phyloP scores from a whole-genome alignment of 2,113 vertebrate species.

The Sorex fumeus region DNA sequence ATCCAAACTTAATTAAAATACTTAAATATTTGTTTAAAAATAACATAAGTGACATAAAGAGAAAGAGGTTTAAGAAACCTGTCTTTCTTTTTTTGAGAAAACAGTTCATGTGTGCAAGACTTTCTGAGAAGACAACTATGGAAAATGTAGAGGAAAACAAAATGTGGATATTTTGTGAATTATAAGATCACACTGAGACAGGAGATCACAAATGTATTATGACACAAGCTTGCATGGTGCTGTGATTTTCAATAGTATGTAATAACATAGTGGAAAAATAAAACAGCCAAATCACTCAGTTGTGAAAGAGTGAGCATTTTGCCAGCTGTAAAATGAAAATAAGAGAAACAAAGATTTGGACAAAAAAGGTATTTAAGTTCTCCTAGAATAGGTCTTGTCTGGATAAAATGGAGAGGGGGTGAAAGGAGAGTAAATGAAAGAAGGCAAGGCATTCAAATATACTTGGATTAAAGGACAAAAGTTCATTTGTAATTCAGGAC shows the following conservation, averaged over 20 bases:
- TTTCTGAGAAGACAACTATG: neutral
- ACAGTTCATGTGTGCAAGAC: neutral
- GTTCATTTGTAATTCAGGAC: neutral
- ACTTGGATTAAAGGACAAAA: neutral
- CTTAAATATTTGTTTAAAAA: neutral
- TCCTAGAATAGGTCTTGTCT: neutral
- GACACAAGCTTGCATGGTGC: conserved; percentile 32
- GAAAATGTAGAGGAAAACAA: neutral
- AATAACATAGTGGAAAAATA: neutral
- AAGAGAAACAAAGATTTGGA: conserved; percentile 3
- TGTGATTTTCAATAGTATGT: conserved; percentile 52
- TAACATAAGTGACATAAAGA: conserved; percentile 8
- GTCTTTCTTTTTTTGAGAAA: neutral
- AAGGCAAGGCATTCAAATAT: neutral
- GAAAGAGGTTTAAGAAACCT: neutral
- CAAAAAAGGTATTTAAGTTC: neutral
- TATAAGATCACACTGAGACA: neutral
- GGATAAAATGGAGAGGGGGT: neutral
- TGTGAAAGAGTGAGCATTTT: conserved; percentile 22
- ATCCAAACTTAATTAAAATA: conserved; percentile 31
- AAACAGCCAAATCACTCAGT: neutral
- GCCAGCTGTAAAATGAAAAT: neutral
- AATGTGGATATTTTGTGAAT: neutral
- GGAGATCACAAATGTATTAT: conserved; percentile 43
- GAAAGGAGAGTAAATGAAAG: neutral